phyloP scores from a whole-genome alignment of 2,797 vertebrate species.

The Microchirus variegatus region DNA sequence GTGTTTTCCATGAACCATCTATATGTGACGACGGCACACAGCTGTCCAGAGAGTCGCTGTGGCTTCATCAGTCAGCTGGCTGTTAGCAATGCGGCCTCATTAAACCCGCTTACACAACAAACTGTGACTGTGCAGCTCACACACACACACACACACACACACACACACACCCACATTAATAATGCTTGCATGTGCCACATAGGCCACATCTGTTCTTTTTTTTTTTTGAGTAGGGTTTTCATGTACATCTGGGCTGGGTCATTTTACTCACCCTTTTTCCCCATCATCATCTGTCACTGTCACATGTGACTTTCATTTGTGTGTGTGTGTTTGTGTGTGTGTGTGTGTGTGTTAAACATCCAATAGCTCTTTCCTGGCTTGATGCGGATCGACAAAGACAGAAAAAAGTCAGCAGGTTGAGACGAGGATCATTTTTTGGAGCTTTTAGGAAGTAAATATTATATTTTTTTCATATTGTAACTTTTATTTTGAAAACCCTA shows the following conservation, averaged over 20 bases:
- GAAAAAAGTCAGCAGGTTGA: background rate
- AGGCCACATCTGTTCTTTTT: constrained; percentile 68
- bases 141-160: no score
- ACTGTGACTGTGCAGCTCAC: constrained; percentile 41
- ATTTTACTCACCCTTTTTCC: constrained; percentile 24
- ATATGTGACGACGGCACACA: background rate
- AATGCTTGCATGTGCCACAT: constrained; percentile 6
- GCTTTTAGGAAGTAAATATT: no score
- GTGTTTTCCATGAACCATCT: no score
- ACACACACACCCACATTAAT: no score
- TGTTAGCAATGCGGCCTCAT: constrained; percentile 45
- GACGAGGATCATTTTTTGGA: no score
- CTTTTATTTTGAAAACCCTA: no score
- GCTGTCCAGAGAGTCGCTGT: constrained; percentile 20
- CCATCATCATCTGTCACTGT: no score
- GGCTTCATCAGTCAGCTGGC: constrained; percentile 51
- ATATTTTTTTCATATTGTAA: no score
- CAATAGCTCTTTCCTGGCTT: constrained; percentile 3
- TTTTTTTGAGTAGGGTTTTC: constrained; percentile 51
- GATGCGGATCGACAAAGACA: background rate
- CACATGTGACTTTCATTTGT: background rate
- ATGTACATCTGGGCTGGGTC: constrained; percentile 66
- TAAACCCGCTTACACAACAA: constrained; percentile 60
- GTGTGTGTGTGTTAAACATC: constrained; percentile 21
- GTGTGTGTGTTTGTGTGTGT: constrained; percentile 33